phyloP scores from a whole-genome alignment of 2,113 vertebrate genomes.

The Microcebus ravelobensis region DNA sequence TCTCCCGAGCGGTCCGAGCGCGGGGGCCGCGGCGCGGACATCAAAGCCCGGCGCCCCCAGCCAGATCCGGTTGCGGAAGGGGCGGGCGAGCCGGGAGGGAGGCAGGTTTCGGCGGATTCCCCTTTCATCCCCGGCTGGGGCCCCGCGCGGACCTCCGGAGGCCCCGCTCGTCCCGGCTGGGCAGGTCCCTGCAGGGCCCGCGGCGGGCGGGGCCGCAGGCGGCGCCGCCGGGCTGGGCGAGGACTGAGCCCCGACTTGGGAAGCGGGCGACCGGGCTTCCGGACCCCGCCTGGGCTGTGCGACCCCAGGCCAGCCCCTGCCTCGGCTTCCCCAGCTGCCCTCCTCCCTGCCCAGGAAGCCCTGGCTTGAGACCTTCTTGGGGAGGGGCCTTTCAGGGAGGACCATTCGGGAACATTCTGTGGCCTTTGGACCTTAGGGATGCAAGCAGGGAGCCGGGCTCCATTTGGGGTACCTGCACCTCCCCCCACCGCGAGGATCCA shows the following conservation, averaged over 20 bases:
- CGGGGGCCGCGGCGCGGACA: background rate
- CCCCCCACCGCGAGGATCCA: background rate
- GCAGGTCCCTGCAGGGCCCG: slow-evolving; percentile 31
- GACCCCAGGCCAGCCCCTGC: background rate
- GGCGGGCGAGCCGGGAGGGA: slow-evolving; percentile 42
- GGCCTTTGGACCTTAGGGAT: background rate
- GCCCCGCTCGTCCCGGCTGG: background rate
- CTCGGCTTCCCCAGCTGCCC: background rate
- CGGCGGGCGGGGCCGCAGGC: background rate
- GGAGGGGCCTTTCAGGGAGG: background rate
- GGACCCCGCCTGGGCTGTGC: background rate
- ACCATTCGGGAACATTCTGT: background rate
- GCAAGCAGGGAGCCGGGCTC: background rate
- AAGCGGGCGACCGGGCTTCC: background rate
- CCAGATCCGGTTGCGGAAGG: slow-evolving; percentile 54
- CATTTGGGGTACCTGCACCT: background rate
- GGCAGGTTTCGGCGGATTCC: slow-evolving; percentile 57
- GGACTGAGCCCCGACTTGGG: background rate
- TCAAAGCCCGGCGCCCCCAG: slow-evolving; percentile 70
- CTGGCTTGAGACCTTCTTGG: background rate
- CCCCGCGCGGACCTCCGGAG: slow-evolving; percentile 46
- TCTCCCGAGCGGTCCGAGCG: background rate
- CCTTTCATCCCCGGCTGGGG: slow-evolving; percentile 64
- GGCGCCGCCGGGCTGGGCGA: background rate
- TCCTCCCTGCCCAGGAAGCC: background rate